phyloP scores from a whole-genome alignment of 2,113 vertebrate genomes.

The Dolichotis patagonum region DNA sequence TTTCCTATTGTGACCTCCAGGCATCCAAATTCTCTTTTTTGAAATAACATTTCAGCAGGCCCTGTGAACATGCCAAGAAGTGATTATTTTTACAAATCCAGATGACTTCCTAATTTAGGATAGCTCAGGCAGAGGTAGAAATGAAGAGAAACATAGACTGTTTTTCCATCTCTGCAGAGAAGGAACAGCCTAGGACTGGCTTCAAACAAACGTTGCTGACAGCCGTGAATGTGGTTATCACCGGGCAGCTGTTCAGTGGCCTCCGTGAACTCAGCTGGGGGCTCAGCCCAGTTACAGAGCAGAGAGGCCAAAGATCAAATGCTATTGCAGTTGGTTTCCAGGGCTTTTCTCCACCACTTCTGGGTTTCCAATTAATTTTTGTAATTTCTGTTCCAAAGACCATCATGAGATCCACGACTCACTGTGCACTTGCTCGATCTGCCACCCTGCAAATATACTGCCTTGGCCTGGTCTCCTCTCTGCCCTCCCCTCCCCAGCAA shows the following conservation, averaged over 20 bases:
- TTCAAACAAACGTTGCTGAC: conserved; percentile 66
- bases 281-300: conserved; percentile 57
- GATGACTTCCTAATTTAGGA: conserved; percentile 82
- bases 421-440: neutral
- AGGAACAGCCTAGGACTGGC: conserved; percentile 48
- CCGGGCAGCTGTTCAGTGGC: conserved; percentile 74
- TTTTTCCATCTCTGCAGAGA: conserved; percentile 60
- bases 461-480: neutral
- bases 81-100: conserved; percentile 83
- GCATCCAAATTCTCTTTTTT: conserved; percentile 71
- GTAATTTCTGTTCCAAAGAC: conserved; percentile 61
- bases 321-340: conserved; percentile 67
- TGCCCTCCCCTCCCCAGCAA: neutral
- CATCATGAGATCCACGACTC: neutral
- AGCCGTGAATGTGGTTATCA: conserved; percentile 58
- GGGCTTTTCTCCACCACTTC: conserved; percentile 40
- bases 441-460: neutral
- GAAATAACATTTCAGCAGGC: conserved; percentile 77
- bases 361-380: conserved; percentile 70
- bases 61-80: conserved; percentile 76
- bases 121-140: conserved; percentile 62
- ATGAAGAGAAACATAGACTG: conserved; percentile 47
- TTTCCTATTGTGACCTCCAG: conserved; percentile 80
- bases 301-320: conserved; percentile 71
- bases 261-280: conserved; percentile 70